Evolutionary conservation across 2,113 vertebrate species (phyloP).

Genomic region (Eira barbara): DNA sequence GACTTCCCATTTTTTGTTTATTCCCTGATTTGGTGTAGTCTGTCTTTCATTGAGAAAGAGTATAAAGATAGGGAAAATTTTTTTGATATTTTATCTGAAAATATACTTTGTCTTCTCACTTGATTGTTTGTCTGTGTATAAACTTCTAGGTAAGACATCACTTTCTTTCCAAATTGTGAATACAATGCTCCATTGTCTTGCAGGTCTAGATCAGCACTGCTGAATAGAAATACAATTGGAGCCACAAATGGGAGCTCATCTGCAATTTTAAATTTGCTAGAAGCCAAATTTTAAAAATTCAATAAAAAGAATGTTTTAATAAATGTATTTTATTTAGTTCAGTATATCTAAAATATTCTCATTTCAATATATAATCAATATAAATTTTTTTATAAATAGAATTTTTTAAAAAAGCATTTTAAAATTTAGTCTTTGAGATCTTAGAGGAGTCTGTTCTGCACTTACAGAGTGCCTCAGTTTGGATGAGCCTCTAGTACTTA

Average conservation of each 20-base stretch:
- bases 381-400: not conserved
- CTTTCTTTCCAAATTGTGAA: not conserved
- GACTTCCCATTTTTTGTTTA: not conserved
- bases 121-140: not conserved
- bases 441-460: not conserved
- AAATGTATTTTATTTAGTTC: not conserved
- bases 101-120: not conserved
- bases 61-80: not conserved
- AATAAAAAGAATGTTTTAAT: not conserved
- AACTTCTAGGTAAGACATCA: not conserved
- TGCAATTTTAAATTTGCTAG: constrained; percentile 19
- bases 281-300: not conserved
- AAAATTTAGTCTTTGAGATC: not conserved
- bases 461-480: not conserved
- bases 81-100: not conserved
- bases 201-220: not conserved
- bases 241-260: not conserved
- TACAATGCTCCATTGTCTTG: not conserved
- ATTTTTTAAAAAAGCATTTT: not conserved
- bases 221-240: not conserved
- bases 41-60: not conserved
- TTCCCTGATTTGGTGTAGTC: not conserved
- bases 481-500: not conserved
- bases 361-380: not conserved
- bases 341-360: not conserved